Evolutionary conservation across 2,888 invertebrate genomes (phyloP).

Genomic region (Clunio marinus): DNA sequence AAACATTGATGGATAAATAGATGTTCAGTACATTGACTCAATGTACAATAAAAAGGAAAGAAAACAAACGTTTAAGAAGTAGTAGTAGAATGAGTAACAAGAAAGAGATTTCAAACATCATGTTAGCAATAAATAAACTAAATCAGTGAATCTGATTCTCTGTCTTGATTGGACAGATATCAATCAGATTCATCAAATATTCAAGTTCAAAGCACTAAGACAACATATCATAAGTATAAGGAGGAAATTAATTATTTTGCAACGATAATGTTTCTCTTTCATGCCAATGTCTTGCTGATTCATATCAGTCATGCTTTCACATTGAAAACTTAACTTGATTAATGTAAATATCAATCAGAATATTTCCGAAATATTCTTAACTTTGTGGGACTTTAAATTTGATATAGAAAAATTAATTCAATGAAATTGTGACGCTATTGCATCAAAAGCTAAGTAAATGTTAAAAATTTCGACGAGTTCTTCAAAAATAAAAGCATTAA

Average conservation of each 20-base stretch:
- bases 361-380: not conserved
- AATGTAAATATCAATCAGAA: not conserved
- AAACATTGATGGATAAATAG: not conserved
- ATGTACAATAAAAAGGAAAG: not conserved
- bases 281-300: constrained; percentile 12
- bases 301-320: constrained; percentile 8
- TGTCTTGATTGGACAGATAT: not conserved
- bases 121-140: not conserved
- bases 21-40: not conserved
- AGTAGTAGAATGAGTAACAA: not conserved
- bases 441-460: too few relatives aligned
- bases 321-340: not conserved
- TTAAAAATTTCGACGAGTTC: too few relatives aligned
- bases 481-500: too few relatives aligned
- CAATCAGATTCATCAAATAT: too few relatives aligned
- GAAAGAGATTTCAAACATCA: constrained; percentile 9
- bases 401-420: not conserved
- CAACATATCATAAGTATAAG: too few relatives aligned
- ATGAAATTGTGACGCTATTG: not conserved
- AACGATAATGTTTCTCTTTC: constrained; percentile 24
- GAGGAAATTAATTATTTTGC: not conserved
- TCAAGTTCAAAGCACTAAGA: not conserved
- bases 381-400: not conserved
- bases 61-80: constrained; percentile 17
- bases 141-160: not conserved